These are phyloP conservation scores for Triplophysa siluroides DNA, from an alignment of 2,113 vertebrate genomes.

Conservation along the genomic window DNA sequence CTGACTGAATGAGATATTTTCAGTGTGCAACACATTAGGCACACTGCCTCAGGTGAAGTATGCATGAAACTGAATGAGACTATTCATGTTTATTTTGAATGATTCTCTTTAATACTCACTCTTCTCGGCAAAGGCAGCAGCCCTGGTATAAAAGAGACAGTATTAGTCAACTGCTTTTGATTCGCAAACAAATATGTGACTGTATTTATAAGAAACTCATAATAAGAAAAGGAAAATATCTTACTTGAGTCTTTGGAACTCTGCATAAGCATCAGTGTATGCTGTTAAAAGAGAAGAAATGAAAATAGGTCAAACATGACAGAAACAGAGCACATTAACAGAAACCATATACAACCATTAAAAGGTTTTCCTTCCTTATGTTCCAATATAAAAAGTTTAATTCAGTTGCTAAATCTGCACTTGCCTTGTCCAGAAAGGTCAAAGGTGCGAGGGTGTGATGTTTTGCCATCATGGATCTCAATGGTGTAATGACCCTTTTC, in stretches of 20 bases:
- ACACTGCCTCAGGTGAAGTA: not conserved
- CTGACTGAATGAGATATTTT: conserved; percentile 10
- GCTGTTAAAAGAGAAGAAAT: conserved; percentile 69
- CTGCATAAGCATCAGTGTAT: conserved; percentile 88
- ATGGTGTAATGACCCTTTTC: conserved; percentile 94
- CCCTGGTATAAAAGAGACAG: conserved; percentile 73
- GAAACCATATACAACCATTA: not conserved
- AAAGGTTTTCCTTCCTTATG: not conserved
- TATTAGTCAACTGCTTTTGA: not conserved
- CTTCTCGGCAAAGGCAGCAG: conserved; percentile 94
- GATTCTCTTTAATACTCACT: conserved; percentile 80
- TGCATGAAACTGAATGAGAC: conserved; percentile 1
- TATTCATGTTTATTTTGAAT: not conserved
- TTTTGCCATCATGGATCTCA: conserved; percentile 83
- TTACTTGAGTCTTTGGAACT: conserved; percentile 96
- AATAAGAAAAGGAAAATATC: conserved; percentile 21
- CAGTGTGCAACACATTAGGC: not conserved
- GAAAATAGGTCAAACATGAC: not conserved
- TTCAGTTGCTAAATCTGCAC: not conserved
- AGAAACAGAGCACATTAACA: not conserved
- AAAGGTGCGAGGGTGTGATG: conserved; percentile 81
- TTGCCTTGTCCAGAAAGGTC: conserved; percentile 95
- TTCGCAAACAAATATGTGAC: not conserved
- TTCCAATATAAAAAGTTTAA: not conserved
- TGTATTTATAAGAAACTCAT: not conserved